These are phyloP conservation scores for Gnatocerus cornutus DNA, from an alignment of 2,888 invertebrate species.

Conservation along the genomic window DNA sequence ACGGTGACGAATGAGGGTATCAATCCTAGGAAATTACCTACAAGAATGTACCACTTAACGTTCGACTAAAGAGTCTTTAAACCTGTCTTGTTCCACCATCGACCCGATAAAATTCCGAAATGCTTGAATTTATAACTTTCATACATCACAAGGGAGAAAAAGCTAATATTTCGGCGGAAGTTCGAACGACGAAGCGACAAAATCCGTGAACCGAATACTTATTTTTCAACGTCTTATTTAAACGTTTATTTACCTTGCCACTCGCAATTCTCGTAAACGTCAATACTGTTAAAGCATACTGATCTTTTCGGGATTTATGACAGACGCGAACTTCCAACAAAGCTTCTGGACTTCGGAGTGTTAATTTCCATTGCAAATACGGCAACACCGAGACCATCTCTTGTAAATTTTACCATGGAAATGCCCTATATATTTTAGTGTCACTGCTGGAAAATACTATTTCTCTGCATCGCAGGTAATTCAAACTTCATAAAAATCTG, in stretches of 20 bases:
- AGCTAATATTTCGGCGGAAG: constrained; percentile 57
- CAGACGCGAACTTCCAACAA: constrained; percentile 7
- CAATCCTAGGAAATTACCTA: constrained; percentile 7
- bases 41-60: constrained; percentile 26
- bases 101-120: constrained; percentile 49
- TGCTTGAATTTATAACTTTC: constrained; percentile 59
- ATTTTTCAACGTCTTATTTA: constrained; percentile 58
- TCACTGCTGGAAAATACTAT: constrained; percentile 2
- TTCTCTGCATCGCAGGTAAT: constrained; percentile 14
- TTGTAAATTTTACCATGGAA: constrained; percentile 5
- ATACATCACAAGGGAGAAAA: constrained; percentile 56
- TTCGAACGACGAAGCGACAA: constrained; percentile 57
- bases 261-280: constrained; percentile 49
- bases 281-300: constrained; percentile 48
- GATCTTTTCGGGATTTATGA: constrained; percentile 42
- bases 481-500: constrained; percentile 17
- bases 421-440: background rate
- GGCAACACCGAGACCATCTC: background rate
- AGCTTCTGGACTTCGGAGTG: background rate
- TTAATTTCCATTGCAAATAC: constrained; percentile 21
- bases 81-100: constrained; percentile 26
- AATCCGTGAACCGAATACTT: constrained; percentile 61
- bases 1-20: background rate
- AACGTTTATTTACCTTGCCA: constrained; percentile 55
- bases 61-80: constrained; percentile 31